Conservation (phyloP, 92 coral and sea anemone genomes). For the Heteractis magnifica region DNA sequence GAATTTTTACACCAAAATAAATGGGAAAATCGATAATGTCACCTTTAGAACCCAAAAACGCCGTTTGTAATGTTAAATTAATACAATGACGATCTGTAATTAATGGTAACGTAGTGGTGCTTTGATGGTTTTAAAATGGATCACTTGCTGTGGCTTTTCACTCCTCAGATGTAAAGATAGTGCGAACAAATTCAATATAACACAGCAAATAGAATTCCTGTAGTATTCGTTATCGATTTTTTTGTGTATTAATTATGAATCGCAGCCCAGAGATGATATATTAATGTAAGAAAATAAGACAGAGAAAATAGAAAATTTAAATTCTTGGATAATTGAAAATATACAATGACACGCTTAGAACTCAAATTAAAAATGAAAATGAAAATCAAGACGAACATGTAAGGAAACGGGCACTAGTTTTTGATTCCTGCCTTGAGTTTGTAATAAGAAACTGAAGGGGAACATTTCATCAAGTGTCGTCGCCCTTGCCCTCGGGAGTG, state of each 20-base stretch:
- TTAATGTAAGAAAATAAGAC: background rate
- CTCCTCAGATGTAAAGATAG: background rate
- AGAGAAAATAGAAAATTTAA: background rate
- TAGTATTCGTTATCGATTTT: background rate
- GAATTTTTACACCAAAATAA: background rate
- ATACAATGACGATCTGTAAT: conserved; percentile 6
- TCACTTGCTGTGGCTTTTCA: background rate
- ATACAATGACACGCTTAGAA: background rate
- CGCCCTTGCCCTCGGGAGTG: background rate
- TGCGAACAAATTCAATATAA: background rate
- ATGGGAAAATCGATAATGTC: background rate
- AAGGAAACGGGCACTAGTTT: too few relatives aligned
- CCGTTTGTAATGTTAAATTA: background rate
- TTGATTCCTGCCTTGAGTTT: too few relatives aligned
- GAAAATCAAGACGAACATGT: too few relatives aligned
- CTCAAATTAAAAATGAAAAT: too few relatives aligned
- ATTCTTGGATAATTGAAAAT: background rate
- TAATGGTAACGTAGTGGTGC: background rate
- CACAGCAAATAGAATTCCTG: background rate
- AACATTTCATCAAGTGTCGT: background rate
- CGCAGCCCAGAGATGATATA: background rate
- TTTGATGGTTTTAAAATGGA: background rate
- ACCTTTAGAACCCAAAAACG: background rate
- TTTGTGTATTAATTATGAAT: background rate
- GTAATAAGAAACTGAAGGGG: background rate